phyloP scores from a whole-genome alignment of 2,888 invertebrate genomes.

The Microctonus brassicae region DNA sequence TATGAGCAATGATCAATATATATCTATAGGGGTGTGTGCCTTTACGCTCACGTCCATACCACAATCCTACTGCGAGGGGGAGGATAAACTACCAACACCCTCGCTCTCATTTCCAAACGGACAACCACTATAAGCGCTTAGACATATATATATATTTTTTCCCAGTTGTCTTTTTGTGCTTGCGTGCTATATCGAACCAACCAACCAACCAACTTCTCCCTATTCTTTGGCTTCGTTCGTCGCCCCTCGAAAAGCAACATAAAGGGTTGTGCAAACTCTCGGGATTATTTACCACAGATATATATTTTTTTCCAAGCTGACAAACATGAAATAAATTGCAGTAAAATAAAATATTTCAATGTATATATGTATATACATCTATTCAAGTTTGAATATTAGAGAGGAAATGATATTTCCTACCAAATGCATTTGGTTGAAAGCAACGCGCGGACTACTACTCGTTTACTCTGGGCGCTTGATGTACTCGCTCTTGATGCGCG shows the following conservation, averaged over 20 bases:
- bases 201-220: constrained; percentile 40
- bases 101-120: constrained; percentile 33
- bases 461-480: too few species aligned
- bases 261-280: not conserved
- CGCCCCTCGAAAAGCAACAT: constrained; percentile 39
- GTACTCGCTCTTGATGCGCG: too few species aligned
- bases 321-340: not conserved
- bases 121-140: constrained; percentile 23
- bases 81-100: constrained; percentile 42
- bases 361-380: not conserved
- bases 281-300: not conserved
- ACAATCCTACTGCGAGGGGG: constrained; percentile 2
- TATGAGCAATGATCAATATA: constrained; percentile 50
- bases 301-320: not conserved
- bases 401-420: constrained; percentile 61
- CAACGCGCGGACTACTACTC: too few species aligned
- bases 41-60: not conserved
- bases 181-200: constrained; percentile 46
- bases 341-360: not conserved
- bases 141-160: constrained; percentile 7
- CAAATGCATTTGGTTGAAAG: constrained; percentile 8
- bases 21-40: constrained; percentile 6
- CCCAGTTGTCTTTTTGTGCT: constrained; percentile 37
- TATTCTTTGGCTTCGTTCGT: constrained; percentile 43
- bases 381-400: constrained; percentile 6